These are phyloP conservation scores for Drosophila aff. DNA, from an alignment of 1,140 invertebrate genomes.

Conservation along the genomic window DNA sequence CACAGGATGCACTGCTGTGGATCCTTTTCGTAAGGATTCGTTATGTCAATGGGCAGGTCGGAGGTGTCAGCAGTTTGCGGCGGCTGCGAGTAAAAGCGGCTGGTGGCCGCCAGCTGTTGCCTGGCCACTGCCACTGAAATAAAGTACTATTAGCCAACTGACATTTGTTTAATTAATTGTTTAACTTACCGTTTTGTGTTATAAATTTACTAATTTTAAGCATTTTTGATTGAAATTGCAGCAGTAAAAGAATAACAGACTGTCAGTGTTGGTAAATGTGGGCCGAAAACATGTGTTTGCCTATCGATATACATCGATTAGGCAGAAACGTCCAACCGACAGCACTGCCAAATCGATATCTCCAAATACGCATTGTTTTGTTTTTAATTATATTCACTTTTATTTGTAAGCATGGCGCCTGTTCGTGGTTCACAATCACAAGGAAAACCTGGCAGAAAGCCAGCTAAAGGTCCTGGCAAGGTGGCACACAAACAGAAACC, in stretches of 20 bases:
- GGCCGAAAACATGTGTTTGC: background rate
- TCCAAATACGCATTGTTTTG: conserved; percentile 8
- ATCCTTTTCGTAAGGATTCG: conserved; percentile 94
- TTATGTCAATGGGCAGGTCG: conserved; percentile 88
- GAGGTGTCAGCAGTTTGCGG: conserved; percentile 16
- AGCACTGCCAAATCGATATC: background rate
- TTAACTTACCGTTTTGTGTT: conserved; percentile 51
- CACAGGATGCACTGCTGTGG: conserved; percentile 94
- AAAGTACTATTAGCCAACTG: background rate
- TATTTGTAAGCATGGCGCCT: background rate
- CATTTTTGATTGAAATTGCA: conserved; percentile 44
- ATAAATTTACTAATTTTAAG: conserved; percentile 56
- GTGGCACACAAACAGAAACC: conserved; percentile 36
- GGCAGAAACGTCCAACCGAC: background rate
- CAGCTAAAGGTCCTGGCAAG: conserved; percentile 25
- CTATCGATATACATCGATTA: conserved; percentile 10
- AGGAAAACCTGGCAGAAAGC: conserved; percentile 35
- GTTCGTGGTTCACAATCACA: conserved; percentile 4
- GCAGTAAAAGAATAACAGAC: conserved; percentile 23
- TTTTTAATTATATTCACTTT: conserved; percentile 9
- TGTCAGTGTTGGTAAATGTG: conserved; percentile 12
- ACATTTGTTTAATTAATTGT: background rate
- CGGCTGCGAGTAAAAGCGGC: conserved; percentile 41
- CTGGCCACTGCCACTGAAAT: conserved; percentile 17
- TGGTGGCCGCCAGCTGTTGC: conserved; percentile 8